Percentiles rank a stretch among this genome's conserved stretches.
Conservation (phyloP, 1,140 invertebrate species). For the Rhyacophila brunnea region DNA sequence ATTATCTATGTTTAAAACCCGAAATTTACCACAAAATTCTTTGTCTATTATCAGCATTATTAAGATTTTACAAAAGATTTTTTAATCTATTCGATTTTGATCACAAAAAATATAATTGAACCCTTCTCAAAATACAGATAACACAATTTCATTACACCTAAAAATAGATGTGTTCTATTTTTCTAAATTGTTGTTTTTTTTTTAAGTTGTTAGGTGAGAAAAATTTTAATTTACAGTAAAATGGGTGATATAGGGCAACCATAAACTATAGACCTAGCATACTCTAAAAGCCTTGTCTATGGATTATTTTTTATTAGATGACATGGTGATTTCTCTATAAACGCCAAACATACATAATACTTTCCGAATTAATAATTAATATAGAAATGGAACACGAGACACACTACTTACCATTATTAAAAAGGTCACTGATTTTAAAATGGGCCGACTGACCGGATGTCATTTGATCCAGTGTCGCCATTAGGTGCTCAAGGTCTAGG, state of each 20-base stretch:
- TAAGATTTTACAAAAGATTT: no score
- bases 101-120: no score
- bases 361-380: no score
- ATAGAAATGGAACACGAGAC: no score
- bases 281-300: background rate
- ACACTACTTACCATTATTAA: conserved; percentile 51
- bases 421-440: conserved; percentile 54
- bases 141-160: background rate
- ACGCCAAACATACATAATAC: no score
- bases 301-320: background rate
- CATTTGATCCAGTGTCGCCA: conserved; percentile 56
- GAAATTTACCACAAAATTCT: no score
- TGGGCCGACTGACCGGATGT: conserved; percentile 51
- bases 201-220: background rate
- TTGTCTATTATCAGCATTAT: no score
- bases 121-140: no score
- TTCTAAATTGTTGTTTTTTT: background rate
- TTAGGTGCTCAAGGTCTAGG: conserved; percentile 62
- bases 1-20: no score
- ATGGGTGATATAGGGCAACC: background rate
- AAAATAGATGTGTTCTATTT: background rate
- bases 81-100: no score
- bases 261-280: conserved; percentile 2
- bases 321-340: no score
- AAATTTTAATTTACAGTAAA: background rate